Percentiles rank a stretch among this genome's conserved stretches.
Evolutionary conservation across 2,888 invertebrate species (phyloP).

Genomic region (Mesorhabditis spiculigera): DNA sequence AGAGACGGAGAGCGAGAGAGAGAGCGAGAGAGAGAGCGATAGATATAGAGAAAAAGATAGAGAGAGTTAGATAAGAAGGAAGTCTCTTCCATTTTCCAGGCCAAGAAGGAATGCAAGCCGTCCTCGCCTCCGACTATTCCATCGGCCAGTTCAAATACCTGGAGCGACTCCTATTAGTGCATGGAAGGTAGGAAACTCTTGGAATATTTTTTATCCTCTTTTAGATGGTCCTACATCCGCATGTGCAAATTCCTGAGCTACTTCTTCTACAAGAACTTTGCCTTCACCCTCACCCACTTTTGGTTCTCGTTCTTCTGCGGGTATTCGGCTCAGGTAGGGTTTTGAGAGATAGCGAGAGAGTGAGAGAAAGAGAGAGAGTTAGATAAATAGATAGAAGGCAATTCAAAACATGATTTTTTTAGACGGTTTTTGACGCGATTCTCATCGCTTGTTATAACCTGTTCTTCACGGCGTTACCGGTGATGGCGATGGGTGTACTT

Average conservation of each 20-base stretch:
- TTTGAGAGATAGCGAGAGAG: background rate
- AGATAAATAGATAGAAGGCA: too few relatives aligned
- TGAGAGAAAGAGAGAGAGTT: too few relatives aligned
- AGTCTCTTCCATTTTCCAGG: too few relatives aligned
- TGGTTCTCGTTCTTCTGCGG: constrained; percentile 99
- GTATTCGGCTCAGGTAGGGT: constrained; percentile 89
- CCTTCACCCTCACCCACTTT: constrained; percentile 97
- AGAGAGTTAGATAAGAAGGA: too few relatives aligned
- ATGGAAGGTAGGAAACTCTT: constrained; percentile 38
- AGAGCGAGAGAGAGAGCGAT: too few relatives aligned
- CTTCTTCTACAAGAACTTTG: constrained; percentile 99
- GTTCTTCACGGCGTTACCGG: constrained; percentile 96
- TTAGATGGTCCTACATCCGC: constrained; percentile 80
- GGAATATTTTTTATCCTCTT: background rate
- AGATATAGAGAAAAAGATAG: too few relatives aligned
- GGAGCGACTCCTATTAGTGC: constrained; percentile 89
- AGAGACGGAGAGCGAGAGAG: too few relatives aligned
- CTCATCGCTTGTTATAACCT: constrained; percentile 98
- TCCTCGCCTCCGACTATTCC: constrained; percentile 93
- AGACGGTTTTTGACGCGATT: constrained; percentile 98
- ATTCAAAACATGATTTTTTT: constrained; percentile 58
- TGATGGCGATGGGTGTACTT: constrained; percentile 90
- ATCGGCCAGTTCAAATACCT: constrained; percentile 92
- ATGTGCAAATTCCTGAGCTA: constrained; percentile 84
- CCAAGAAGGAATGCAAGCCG: constrained; percentile 71